Base-by-base conservation (phyloP, 2,113 vertebrate genomes). In the Otis tarda region DNA sequence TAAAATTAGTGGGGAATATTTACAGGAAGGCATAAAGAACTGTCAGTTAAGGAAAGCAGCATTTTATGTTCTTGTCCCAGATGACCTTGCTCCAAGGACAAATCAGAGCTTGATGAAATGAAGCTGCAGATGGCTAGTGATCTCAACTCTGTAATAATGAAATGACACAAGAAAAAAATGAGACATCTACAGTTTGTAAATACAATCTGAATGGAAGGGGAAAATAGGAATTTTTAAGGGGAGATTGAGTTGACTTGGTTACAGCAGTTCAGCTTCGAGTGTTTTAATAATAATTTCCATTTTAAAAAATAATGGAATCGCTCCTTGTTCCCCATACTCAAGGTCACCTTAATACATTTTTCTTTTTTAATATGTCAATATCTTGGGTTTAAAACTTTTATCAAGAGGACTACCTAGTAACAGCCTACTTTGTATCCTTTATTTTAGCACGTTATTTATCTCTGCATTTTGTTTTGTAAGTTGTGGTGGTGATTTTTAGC, bases 41-140 rank as follows among this genome's bases (percentile, higher is more conserved):
- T 96, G 94, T 94, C 94, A 93, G 78, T 91, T 89, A 94, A 96
- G 91, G 95, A 97, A 97, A 97, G 97, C 88, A 43, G 90, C 77
- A 55, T 96, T 98, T 97, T 97, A 97, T 97, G 96, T 97, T 97
- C 91, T 83, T 94, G 95, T 97, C 93, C 91, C 67, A 2, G 78
- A 93, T 97, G 97, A 97, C 97, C 95, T 98, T 98, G 96, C 91
- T 97, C 90, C 97, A 98, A 98, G 96, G 97, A 98, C 97, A 98
- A 96, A 96, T 93, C 77, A 90, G 90, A 97, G 95, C 92, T 94
- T 97, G 96, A 97, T 97, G 97, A 97, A 97, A 95, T 95, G 96
- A 97, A 97, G 94, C 96, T 97, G 89, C 97, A 98, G 97, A 96
- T 97, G 96, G 97, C 97, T 96, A 95, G 92, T 93, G 94, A 97